A percentile compares a stretch with the other conserved stretches of the same genome.
phyloP scores from a whole-genome alignment of 2,797 vertebrate species.

The Melanogrammus aeglefinus region DNA sequence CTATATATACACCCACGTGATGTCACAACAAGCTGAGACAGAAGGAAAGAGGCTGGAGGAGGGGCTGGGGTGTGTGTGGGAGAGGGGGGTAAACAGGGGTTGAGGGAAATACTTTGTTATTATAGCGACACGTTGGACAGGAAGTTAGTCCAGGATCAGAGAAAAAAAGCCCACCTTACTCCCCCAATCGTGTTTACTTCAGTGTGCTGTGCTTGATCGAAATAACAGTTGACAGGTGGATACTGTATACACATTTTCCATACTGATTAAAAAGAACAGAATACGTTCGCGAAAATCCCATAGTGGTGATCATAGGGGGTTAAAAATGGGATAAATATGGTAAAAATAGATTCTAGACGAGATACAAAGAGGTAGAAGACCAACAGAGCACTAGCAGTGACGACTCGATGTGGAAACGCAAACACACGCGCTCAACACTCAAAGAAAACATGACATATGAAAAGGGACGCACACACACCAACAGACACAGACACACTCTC shows the following conservation, averaged over 20 bases:
- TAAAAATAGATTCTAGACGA: not conserved
- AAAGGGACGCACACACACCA: constrained; percentile 1
- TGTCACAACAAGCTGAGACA: constrained; percentile 61
- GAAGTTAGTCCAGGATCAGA: not conserved
- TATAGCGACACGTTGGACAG: not conserved
- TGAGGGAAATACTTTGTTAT: constrained; percentile 13
- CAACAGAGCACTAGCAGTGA: constrained; percentile 27
- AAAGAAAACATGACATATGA: not conserved
- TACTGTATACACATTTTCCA: constrained; percentile 50
- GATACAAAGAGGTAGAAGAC: constrained; percentile 33
- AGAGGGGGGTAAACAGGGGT: constrained; percentile 9
- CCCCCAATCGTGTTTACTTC: too few species aligned
- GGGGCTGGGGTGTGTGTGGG: not conserved
- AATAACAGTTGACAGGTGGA: too few species aligned
- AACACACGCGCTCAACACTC: constrained; percentile 1
- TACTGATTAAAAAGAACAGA: constrained; percentile 23
- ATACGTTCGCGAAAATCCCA: not conserved
- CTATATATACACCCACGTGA: constrained; percentile 77
- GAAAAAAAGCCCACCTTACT: not conserved
- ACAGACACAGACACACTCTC: constrained; percentile 22
- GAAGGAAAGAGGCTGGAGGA: not conserved
- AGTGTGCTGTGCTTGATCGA: too few species aligned
- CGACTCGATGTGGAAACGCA: constrained; percentile 21
- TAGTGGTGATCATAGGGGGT: too few species aligned
- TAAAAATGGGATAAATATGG: not conserved